Base-by-base conservation (phyloP, 2,888 invertebrate species). In the Limnephilus lunatus region DNA sequence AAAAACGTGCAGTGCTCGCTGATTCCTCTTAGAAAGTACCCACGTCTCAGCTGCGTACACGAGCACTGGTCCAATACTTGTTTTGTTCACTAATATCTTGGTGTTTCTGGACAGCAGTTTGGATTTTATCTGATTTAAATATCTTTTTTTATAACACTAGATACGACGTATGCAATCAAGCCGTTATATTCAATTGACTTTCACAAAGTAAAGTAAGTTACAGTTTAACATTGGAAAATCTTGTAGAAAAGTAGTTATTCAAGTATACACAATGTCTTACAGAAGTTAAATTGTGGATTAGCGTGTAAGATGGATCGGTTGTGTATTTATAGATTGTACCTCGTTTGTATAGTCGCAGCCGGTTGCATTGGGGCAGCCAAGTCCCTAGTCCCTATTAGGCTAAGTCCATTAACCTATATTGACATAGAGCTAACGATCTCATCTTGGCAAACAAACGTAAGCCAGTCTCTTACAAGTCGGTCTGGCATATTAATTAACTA, bases 321-420 rank as follows among this genome's bases (percentile, higher is more conserved):
- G 53, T 19, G 19, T 68, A 25, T 19, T 19, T 68, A 19, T 68
- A 68, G 68, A 3, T 68, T 68, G 68, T 68, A 68, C 48, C 9
- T 48, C 15, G 68, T 68, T 68, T 68, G 9, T 68, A 68, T 9
- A 68, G 68, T 25, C n/a, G 25, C 68, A 68, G 68, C 68, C 68
- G 25, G 25, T 25, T 68, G 68, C 68, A 68, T 25, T n/a, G 25
- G 68, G 68, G 68, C 68, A n/a, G 25, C 68, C 68, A 68, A 68
- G 68, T 68, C 25, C 15, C 53, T 53, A 4, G 48, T 30, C 86
- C n/a, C 86, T 86, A 44, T 86, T 86, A 86, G 86, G 44, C n/a
- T 86, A 86, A 86, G 48, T 48, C 86, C 86, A 86, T 86, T 86
- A 86, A 86, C 86, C 86, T 48, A 44, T 86, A 86, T 86, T 86